These are phyloP conservation scores for Calephelis perditalis DNA, from an alignment of 2,888 invertebrate species.

Conservation along the genomic window DNA sequence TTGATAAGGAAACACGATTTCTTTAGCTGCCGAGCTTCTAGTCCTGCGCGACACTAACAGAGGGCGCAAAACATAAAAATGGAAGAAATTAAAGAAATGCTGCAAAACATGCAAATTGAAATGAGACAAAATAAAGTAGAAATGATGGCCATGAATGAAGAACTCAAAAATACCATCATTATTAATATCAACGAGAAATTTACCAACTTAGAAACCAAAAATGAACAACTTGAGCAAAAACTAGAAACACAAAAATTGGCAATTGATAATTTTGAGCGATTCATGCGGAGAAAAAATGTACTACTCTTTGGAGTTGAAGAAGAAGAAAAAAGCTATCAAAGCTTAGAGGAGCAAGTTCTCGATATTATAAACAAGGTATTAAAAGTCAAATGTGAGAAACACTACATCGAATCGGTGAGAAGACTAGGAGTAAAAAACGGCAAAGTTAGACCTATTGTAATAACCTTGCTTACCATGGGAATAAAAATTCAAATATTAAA, in stretches of 20 bases:
- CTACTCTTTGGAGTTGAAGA: neutral
- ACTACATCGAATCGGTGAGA: neutral
- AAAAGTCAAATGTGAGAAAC: neutral
- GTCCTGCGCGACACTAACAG: too few relatives aligned
- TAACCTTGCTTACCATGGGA: neutral
- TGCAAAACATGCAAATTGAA: slow-evolving; percentile 28
- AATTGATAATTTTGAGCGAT: neutral
- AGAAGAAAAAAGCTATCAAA: neutral
- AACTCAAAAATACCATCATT: slow-evolving; percentile 30
- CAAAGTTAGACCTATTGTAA: neutral
- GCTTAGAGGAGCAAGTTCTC: too few relatives aligned
- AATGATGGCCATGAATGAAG: slow-evolving; percentile 31
- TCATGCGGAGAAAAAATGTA: neutral
- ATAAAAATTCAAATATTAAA: neutral
- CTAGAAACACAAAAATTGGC: neutral
- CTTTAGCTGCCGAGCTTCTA: too few relatives aligned
- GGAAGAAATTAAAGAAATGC: slow-evolving; percentile 11
- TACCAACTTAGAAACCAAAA: slow-evolving; percentile 23
- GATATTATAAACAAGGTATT: neutral
- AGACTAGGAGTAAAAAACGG: neutral
- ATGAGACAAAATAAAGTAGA: slow-evolving; percentile 27
- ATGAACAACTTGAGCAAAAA: slow-evolving; percentile 12
- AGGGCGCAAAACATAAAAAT: neutral
- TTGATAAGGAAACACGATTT: too few relatives aligned
- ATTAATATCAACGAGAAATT: slow-evolving; percentile 32